These are phyloP conservation scores for Pipa parva DNA, from an alignment of 2,113 vertebrate genomes.

Conservation along the genomic window DNA sequence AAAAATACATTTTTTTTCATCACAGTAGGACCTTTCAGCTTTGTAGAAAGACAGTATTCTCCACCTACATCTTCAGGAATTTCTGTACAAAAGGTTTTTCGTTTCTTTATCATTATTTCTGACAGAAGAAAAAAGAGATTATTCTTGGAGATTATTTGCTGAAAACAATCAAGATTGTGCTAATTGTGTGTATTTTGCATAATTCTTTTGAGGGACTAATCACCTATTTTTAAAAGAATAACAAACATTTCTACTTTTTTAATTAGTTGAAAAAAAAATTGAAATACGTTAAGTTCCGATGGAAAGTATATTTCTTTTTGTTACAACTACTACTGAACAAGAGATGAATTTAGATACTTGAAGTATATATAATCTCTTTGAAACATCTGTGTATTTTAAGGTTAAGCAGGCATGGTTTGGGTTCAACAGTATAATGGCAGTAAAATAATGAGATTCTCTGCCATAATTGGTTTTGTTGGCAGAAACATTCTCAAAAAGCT, in stretches of 20 bases:
- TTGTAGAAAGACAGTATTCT: background rate
- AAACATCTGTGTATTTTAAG: too few relatives aligned
- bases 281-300: too few relatives aligned
- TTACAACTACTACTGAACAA: too few relatives aligned
- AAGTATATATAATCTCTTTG: too few relatives aligned
- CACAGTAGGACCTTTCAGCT: slow-evolving; percentile 13
- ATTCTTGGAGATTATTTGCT: slow-evolving; percentile 10
- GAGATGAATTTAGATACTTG: too few relatives aligned
- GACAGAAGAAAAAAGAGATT: slow-evolving; percentile 5
- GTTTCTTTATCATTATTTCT: slow-evolving; percentile 10
- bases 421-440: too few relatives aligned
- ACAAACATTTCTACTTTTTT: background rate
- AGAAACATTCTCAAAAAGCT: too few relatives aligned
- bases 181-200: slow-evolving; percentile 34
- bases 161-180: slow-evolving; percentile 23
- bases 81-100: slow-evolving; percentile 18
- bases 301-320: too few relatives aligned
- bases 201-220: slow-evolving; percentile 1
- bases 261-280: too few relatives aligned
- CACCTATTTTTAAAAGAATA: background rate
- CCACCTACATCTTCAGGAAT: slow-evolving; percentile 22
- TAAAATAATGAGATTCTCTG: too few relatives aligned
- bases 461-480: too few relatives aligned
- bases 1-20: background rate
- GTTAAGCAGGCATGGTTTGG: too few relatives aligned